A percentile compares a stretch with the other conserved stretches of the same genome.
These are phyloP conservation scores for Calameuta idolon DNA, from an alignment of 2,888 invertebrate genomes.

Conservation along the genomic window DNA sequence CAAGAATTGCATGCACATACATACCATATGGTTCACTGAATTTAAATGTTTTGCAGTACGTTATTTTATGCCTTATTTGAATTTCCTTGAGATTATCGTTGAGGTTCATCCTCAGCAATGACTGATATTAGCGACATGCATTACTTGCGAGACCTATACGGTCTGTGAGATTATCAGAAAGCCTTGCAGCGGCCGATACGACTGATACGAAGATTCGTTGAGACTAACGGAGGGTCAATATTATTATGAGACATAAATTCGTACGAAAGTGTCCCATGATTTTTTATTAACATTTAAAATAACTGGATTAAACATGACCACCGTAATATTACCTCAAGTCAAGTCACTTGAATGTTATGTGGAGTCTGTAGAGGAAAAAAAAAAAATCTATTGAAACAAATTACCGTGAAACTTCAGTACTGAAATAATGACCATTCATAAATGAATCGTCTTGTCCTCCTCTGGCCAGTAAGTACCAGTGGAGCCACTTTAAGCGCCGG, in stretches of 20 bases:
- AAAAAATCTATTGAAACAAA: neutral
- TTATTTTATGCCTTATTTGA: slow-evolving; percentile 37
- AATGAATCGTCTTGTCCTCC: slow-evolving; percentile 4
- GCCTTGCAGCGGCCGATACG: neutral
- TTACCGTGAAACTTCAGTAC: slow-evolving; percentile 13
- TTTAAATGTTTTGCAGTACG: neutral
- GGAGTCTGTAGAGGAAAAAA: neutral
- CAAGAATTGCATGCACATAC: slow-evolving; percentile 15
- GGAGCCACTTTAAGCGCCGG: slow-evolving; percentile 28
- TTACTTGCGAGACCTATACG: neutral
- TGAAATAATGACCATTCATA: slow-evolving; percentile 2
- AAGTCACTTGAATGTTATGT: neutral
- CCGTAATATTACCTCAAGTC: neutral
- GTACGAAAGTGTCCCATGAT: neutral
- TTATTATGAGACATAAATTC: neutral
- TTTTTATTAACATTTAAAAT: neutral
- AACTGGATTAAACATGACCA: neutral
- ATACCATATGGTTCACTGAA: neutral
- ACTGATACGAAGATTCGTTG: neutral
- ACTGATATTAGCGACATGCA: neutral
- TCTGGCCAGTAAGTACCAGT: slow-evolving; percentile 12
- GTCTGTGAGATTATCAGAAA: neutral
- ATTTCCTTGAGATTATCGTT: slow-evolving; percentile 45
- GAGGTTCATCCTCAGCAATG: slow-evolving; percentile 3
- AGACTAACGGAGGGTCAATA: neutral